phyloP scores from a whole-genome alignment of 2,797 vertebrate genomes.

The Falco berigora region DNA sequence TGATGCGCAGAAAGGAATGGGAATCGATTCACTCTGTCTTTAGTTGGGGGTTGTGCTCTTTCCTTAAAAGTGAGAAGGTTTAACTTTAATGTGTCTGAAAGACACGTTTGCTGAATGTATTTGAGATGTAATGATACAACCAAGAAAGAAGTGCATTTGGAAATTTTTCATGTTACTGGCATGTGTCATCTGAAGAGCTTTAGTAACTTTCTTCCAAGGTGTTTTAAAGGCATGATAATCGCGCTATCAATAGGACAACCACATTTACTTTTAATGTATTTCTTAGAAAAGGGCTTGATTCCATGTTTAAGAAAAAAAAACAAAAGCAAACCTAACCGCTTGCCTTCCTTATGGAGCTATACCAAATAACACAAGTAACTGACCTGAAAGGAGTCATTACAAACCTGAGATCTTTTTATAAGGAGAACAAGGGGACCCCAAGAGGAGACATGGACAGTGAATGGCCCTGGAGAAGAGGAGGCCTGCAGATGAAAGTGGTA shows the following conservation, averaged over 20 bases:
- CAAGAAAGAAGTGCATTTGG: not conserved
- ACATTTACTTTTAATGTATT: not conserved
- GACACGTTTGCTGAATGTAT: not conserved
- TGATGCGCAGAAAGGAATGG: not conserved
- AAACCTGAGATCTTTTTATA: not conserved
- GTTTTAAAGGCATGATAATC: not conserved
- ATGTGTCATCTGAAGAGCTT: not conserved
- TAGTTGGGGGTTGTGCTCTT: not conserved
- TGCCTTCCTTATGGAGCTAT: not conserved
- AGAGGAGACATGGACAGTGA: fast-evolving
- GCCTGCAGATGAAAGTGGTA: not conserved
- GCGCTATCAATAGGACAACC: not conserved
- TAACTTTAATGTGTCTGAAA: not conserved
- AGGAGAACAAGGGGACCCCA: not conserved
- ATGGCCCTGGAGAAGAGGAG: not conserved
- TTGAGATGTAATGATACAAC: not conserved
- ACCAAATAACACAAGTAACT: not conserved
- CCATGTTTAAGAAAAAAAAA: not conserved
- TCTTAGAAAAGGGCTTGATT: not conserved
- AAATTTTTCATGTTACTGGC: not conserved
- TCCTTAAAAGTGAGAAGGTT: not conserved
- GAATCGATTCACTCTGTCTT: not conserved
- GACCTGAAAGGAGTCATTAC: not conserved
- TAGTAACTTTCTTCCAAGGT: not conserved
- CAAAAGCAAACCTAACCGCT: too few relatives aligned